These are phyloP conservation scores for Falco peregrinus DNA, from an alignment of 2,797 vertebrate genomes.

Conservation along the genomic window DNA sequence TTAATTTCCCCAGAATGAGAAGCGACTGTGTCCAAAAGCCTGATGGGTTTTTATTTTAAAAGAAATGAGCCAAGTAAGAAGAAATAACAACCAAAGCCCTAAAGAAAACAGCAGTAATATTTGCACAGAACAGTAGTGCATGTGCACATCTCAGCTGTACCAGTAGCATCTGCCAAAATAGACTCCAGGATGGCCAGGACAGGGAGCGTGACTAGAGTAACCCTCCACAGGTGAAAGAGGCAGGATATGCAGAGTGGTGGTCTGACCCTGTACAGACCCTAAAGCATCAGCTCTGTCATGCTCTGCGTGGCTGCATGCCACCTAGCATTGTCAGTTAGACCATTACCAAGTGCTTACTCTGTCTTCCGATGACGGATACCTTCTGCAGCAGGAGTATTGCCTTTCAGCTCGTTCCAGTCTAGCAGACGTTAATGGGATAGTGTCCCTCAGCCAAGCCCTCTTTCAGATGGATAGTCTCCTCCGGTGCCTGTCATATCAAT, in stretches of 20 bases:
- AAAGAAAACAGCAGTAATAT: not conserved
- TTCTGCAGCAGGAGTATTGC: not conserved
- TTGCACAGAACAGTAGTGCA: not conserved
- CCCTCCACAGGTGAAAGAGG: not conserved
- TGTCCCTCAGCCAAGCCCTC: not conserved
- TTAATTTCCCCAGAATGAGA: not conserved
- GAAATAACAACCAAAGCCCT: not conserved
- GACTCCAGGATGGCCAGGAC: not conserved
- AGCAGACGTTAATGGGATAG: not conserved
- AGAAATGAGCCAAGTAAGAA: not conserved
- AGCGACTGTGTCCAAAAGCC: not conserved
- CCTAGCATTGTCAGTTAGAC: not conserved
- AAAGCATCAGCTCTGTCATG: not conserved
- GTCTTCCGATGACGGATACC: not conserved
- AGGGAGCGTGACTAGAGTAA: not conserved
- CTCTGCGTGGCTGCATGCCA: not conserved
- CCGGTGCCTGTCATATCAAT: not conserved
- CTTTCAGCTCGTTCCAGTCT: not conserved
- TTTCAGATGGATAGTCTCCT: not conserved
- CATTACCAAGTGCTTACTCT: not conserved
- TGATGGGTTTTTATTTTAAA: not conserved
- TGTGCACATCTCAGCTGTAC: not conserved
- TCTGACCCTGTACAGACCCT: not conserved
- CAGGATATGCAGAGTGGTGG: not conserved
- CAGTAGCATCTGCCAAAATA: not conserved